Conservation (phyloP, 2,113 vertebrate species). For the Cyprinodon brontotheroides region DNA sequence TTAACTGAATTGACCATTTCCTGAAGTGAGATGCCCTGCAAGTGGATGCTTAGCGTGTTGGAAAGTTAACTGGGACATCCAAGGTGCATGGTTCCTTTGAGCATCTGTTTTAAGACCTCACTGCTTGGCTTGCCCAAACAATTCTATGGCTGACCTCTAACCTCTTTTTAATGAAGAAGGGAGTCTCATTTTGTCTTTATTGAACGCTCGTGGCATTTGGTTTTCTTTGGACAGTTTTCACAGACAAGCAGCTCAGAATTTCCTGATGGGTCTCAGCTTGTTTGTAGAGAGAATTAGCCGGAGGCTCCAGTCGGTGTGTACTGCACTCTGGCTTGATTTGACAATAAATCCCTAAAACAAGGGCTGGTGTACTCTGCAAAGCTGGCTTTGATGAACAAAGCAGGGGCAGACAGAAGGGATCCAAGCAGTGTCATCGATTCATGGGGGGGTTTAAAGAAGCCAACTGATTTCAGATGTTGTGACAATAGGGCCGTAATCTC, state of each 20-base stretch:
- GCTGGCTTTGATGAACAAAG: slow-evolving; percentile 74
- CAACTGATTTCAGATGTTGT: slow-evolving; percentile 62
- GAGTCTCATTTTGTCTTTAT: neutral
- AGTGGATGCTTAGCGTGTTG: neutral
- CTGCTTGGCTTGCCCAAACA: slow-evolving; percentile 27
- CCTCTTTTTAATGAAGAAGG: slow-evolving; percentile 3
- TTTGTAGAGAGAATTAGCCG: slow-evolving; percentile 65
- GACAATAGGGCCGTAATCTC: slow-evolving; percentile 69
- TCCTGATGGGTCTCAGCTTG: slow-evolving; percentile 45
- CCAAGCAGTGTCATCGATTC: slow-evolving; percentile 69
- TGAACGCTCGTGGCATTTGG: slow-evolving; percentile 30
- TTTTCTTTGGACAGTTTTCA: slow-evolving; percentile 8
- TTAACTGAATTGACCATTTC: slow-evolving; percentile 31
- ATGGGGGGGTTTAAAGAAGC: slow-evolving; percentile 61
- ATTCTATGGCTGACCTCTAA: slow-evolving; percentile 8
- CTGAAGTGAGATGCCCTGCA: slow-evolving; percentile 30
- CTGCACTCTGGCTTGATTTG: slow-evolving; percentile 57
- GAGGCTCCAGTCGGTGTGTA: slow-evolving; percentile 53
- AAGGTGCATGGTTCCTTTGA: slow-evolving; percentile 3
- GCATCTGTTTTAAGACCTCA: neutral
- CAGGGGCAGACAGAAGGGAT: slow-evolving; percentile 50
- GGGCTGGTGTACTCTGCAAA: slow-evolving; percentile 66
- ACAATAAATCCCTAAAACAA: slow-evolving; percentile 68
- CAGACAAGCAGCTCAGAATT: slow-evolving; percentile 19
- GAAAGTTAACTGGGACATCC: slow-evolving; percentile 16